These are phyloP conservation scores for Rafetus swinhoei DNA, from an alignment of 2,113 vertebrate genomes.

Conservation along the genomic window DNA sequence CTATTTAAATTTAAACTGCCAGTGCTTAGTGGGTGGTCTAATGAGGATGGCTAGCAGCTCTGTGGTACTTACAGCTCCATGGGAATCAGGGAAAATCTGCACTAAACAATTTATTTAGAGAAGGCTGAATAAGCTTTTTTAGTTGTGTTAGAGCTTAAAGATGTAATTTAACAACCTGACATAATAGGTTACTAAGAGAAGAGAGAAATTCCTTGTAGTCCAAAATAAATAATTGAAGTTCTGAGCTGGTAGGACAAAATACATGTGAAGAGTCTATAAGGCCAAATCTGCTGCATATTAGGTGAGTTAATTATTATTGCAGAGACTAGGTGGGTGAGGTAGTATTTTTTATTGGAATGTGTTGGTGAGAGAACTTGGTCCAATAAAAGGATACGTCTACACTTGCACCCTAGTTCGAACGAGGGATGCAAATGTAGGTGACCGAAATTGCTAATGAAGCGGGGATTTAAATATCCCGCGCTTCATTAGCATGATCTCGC, in stretches of 20 bases:
- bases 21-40: background rate
- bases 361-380: background rate
- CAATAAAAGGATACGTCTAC: background rate
- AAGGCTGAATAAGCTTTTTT: background rate
- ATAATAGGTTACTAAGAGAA: background rate
- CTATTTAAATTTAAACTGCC: background rate
- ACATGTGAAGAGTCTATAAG: background rate
- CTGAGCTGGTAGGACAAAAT: background rate
- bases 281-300: slow-evolving; percentile 15
- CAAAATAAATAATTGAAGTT: slow-evolving; percentile 4
- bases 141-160: background rate
- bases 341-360: background rate
- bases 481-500: too few relatives aligned
- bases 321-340: background rate
- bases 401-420: too few relatives aligned
- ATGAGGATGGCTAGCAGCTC: slow-evolving; percentile 6
- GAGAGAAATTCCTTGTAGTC: background rate
- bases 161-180: background rate
- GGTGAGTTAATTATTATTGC: background rate
- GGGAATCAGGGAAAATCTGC: background rate
- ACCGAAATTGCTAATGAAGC: too few relatives aligned
- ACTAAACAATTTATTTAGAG: background rate
- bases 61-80: background rate
- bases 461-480: too few relatives aligned
- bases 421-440: too few relatives aligned